phyloP scores from a whole-genome alignment of 2,797 vertebrate genomes.

The Clamator glandarius region DNA sequence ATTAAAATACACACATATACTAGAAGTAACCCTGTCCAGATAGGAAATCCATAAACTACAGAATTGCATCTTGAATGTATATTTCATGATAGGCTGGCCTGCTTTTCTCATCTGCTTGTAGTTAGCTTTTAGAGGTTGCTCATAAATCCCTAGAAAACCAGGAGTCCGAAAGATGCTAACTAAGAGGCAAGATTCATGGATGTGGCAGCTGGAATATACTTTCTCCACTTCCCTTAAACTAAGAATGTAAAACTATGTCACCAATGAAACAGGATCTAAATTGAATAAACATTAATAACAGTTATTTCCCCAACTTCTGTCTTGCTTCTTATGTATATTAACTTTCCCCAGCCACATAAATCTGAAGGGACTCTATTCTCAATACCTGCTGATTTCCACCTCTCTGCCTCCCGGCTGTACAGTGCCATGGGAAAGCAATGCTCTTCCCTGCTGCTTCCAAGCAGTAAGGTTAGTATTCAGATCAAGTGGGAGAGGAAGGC shows the following conservation, averaged over 20 bases:
- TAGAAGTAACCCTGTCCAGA: background rate
- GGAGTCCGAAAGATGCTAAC: background rate
- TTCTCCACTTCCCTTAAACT: background rate
- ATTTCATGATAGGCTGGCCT: background rate
- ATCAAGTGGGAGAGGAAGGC: background rate
- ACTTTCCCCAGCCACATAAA: background rate
- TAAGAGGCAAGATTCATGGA: background rate
- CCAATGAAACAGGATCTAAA: background rate
- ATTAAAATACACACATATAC: background rate
- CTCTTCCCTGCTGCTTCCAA: background rate
- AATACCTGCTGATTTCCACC: background rate
- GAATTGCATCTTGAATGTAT: background rate
- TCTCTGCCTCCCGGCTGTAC: background rate
- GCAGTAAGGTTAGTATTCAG: background rate
- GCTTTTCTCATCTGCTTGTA: background rate
- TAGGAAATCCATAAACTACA: background rate
- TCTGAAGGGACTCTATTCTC: background rate
- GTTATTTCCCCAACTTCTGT: background rate
- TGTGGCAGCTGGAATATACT: background rate
- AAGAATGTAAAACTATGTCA: background rate
- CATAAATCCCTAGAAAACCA: background rate
- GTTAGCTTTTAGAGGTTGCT: background rate
- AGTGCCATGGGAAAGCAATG: background rate
- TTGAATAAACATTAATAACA: background rate
- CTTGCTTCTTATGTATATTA: background rate